A percentile compares a stretch with the other conserved stretches of the same genome.
Evolutionary conservation across 1,140 invertebrate species (phyloP).

Genomic region (Zaprionus vittiger): DNA sequence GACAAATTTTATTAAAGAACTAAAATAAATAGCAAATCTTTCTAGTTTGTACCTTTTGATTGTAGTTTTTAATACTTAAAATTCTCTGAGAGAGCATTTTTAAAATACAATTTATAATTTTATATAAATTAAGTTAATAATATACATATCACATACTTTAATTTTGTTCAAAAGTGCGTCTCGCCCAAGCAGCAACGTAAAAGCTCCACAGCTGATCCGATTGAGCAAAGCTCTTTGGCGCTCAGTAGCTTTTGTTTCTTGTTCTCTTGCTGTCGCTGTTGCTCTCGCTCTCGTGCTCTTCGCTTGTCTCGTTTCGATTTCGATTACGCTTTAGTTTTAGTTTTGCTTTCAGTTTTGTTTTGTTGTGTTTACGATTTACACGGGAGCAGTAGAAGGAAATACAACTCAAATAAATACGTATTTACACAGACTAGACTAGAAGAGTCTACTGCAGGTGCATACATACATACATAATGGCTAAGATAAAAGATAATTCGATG

Average conservation of each 20-base stretch:
- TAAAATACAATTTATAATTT: no score
- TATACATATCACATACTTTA: not conserved
- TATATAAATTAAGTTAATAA: no score
- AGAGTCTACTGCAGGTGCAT: slow-evolving; percentile 11
- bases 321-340: slow-evolving; percentile 24
- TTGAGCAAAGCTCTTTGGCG: slow-evolving; percentile 19
- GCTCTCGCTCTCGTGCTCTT: not conserved
- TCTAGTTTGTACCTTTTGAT: no score
- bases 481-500: not conserved
- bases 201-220: slow-evolving; percentile 45
- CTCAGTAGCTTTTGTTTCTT: slow-evolving; percentile 25
- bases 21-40: no score
- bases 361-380: slow-evolving; percentile 34
- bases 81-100: no score
- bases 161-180: not conserved
- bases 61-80: no score
- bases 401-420: slow-evolving; percentile 1
- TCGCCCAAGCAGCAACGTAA: slow-evolving; percentile 2
- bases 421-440: not conserved
- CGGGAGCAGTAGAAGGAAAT: not conserved
- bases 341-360: slow-evolving; percentile 43
- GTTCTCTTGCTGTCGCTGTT: not conserved
- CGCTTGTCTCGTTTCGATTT: slow-evolving; percentile 6
- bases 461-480: not conserved
- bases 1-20: no score